Evolutionary conservation across 2,113 vertebrate species (phyloP), one percentile per base, ranked within the genome.

Genomic region (Istiophorus platypterus): DNA sequence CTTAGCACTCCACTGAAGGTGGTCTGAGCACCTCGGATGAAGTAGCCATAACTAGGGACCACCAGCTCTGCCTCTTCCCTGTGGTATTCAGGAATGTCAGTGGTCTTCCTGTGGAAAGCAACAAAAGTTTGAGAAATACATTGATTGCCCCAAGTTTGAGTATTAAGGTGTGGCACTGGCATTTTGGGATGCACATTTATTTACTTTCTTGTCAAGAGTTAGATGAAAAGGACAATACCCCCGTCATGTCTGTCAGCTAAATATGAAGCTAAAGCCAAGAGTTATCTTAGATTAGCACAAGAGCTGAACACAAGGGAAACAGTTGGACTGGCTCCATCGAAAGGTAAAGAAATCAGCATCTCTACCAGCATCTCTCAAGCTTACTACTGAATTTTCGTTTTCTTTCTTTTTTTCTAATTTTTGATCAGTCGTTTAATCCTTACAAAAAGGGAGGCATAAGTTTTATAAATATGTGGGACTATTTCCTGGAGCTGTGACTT

Each of bases 1-100:
- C 98, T 97, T 54, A 98, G 91, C 64, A 99, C 97, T 22, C 96
- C 96, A 20, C 96, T 98, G 94, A 99, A 99, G 20, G 98, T 99
- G 82, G 97, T 98, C 56, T 97, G 94, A 64, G 98, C 98, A 20
- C 98, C 98, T 20, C 98, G 95, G 82, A 99, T 97, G 64, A 99
- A 99, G 82, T 97, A 95, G 58, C 98, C 97, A 0, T 99, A 99
- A 72, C 88, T 92, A 7, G 98, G 97, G 85, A 97, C 89, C 31
- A 98, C 91, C 95, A 99, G 93, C 91, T 99, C 98, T 31, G 92
- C 97, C n/a, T 99, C 98, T 86, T 99, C 96, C 51, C 92, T 95
- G 29, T 96, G 95, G 83, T 97, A 90, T 78, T 95, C 95, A 4
- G 98, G 98, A 56, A 97, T 81, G 34, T 99, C 97, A 62, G 64